Conservation (phyloP, 2,888 invertebrate genomes). For the Notodonta dromedarius region DNA sequence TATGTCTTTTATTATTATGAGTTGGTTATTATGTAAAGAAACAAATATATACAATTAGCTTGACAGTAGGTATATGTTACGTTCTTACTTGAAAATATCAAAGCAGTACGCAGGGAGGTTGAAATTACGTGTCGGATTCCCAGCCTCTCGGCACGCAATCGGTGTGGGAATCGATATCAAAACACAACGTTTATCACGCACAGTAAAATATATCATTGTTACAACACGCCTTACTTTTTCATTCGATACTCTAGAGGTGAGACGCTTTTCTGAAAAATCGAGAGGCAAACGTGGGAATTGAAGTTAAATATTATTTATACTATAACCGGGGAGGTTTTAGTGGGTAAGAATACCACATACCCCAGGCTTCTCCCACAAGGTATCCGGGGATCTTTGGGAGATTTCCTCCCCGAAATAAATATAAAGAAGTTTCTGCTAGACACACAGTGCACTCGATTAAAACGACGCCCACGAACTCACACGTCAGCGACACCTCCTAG, state of each 20-base stretch:
- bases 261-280: background rate
- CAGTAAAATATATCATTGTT: conserved; percentile 29
- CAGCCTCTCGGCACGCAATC: background rate
- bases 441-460: background rate
- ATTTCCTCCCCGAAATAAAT: too few relatives aligned
- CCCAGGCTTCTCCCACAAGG: too few relatives aligned
- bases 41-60: too few relatives aligned
- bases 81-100: too few relatives aligned
- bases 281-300: background rate
- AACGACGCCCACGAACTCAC: background rate
- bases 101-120: background rate
- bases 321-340: too few relatives aligned
- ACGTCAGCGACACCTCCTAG: background rate
- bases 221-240: background rate
- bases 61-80: too few relatives aligned
- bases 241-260: conserved; percentile 14
- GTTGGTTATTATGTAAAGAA: too few relatives aligned
- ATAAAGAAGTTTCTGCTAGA: too few relatives aligned
- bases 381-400: too few relatives aligned
- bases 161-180: conserved; percentile 7
- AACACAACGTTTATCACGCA: conserved; percentile 17
- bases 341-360: too few relatives aligned
- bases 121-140: background rate
- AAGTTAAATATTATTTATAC: too few relatives aligned
- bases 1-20: too few relatives aligned